Evolutionary conservation across 2,888 invertebrate genomes (phyloP).

Genomic region (Eueremaeus valkanovi): DNA sequence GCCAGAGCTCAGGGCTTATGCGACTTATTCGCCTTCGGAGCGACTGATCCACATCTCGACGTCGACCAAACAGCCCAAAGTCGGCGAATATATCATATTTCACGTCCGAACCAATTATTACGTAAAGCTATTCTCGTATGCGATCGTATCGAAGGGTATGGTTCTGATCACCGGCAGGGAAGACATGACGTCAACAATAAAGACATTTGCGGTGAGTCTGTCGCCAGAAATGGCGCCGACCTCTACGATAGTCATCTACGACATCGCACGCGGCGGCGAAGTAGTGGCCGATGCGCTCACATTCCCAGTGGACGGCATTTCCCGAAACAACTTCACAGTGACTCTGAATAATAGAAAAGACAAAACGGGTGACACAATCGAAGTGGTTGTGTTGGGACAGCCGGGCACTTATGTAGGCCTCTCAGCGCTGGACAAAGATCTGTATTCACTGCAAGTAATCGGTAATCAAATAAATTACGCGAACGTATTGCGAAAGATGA

Average conservation of each 20-base stretch:
- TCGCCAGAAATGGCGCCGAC: conserved; percentile 68
- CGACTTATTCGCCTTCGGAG: conserved; percentile 75
- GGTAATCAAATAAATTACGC: conserved; percentile 84
- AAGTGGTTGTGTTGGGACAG: conserved; percentile 87
- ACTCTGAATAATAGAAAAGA: conserved; percentile 83
- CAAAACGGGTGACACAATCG: conserved; percentile 84
- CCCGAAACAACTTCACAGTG: conserved; percentile 69
- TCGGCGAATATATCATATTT: conserved; percentile 90
- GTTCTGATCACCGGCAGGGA: conserved; percentile 79
- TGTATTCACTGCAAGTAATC: conserved; percentile 88
- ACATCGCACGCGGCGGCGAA: conserved; percentile 71
- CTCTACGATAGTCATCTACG: conserved; percentile 83
- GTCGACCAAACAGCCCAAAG: conserved; percentile 72
- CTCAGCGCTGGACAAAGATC: conserved; percentile 80
- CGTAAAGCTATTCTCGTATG: conserved; percentile 80
- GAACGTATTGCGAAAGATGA: conserved; percentile 80
- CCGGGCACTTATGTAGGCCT: conserved; percentile 91
- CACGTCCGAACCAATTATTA: conserved; percentile 88
- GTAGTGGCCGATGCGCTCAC: conserved; percentile 88
- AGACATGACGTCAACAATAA: conserved; percentile 64
- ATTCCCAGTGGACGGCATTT: conserved; percentile 94
- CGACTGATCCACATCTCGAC: conserved; percentile 81
- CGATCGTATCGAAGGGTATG: conserved; percentile 84
- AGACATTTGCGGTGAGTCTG: conserved; percentile 55
- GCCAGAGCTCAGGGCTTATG: conserved; percentile 64